Base-by-base conservation (phyloP, 1,140 invertebrate genomes). In the Heliconius hermathena region DNA sequence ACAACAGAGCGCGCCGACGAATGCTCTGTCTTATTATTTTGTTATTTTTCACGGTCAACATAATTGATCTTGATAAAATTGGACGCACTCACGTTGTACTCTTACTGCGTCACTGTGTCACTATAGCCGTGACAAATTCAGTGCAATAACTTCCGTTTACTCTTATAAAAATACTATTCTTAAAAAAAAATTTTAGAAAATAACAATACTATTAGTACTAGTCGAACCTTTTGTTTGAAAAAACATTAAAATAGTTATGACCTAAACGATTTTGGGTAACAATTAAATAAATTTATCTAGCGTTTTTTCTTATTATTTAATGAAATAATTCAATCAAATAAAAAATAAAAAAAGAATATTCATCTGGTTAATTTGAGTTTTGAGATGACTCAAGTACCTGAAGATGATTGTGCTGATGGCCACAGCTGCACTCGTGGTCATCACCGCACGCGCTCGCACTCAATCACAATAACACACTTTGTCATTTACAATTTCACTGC, bases 361-460 rank as follows among this genome's bases (percentile, higher is more conserved):
- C 3, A 46, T 46, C 1, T 46, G 41, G 41, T 46, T 46, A 46
- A 46, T 46, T 13, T 16, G 1, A 52, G 1, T 18, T n/a, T n/a
- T n/a, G n/a, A n/a, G 16, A 8, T 2, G 0, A 52, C 2, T 60
- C 8, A 66, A 29, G 1, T 29, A 66, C 60, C 60, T 66, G 26
- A 26, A 29, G 60, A 13, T 66, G 11, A 16, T 13, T 8, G 60
- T 16, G 60, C 4, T 29, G 22, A 66, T 11, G 11, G n/a, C 26
- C 60, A 26, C 74, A 76, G 29, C 29, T 33, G 38, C 38, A 36
- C n/a, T 71, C 38, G 13, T 46, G 74, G 33, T 41, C 74, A 76
- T 76, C 74, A 76, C 74, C 54, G 29, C 57, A 54, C 74, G 46
- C 74, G 46, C 41, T 5, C 46, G 57, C 66, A 29, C 29, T 9